Conservation (phyloP, 2,113 vertebrate genomes). For the Trogon surrucura region DNA sequence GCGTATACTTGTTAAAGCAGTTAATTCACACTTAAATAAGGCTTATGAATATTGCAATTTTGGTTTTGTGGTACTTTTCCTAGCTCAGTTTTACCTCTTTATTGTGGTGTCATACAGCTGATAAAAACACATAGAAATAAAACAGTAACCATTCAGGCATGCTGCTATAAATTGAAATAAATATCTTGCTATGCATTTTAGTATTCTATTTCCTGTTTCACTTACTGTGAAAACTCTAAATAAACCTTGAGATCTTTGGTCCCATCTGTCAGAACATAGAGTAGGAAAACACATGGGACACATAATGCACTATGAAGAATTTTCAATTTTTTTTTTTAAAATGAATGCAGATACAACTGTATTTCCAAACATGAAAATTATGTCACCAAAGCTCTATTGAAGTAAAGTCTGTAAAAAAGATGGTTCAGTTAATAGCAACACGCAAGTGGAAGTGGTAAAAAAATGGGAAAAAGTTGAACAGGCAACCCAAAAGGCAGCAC, state of each 20-base stretch:
- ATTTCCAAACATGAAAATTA: constrained; percentile 8
- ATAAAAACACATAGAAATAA: neutral
- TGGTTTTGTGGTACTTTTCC: neutral
- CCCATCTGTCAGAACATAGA: neutral
- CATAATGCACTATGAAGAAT: neutral
- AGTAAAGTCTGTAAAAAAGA: neutral
- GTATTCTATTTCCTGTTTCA: neutral
- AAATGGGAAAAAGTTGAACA: neutral
- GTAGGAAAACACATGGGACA: neutral
- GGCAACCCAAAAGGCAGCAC: neutral
- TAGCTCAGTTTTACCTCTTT: neutral
- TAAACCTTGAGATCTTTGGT: neutral
- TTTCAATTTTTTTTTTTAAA: neutral
- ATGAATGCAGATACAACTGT: neutral
- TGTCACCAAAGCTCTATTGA: neutral
- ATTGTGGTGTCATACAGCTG: neutral
- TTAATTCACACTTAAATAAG: neutral
- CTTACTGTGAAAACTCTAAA: neutral
- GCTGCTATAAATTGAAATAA: neutral
- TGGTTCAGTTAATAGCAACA: neutral
- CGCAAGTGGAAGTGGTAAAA: neutral
- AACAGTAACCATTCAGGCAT: neutral
- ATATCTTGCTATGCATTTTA: neutral
- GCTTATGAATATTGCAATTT: neutral
- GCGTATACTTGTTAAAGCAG: neutral